These are phyloP conservation scores for Caradrina kadenii DNA, from an alignment of 2,888 invertebrate genomes.

Conservation along the genomic window DNA sequence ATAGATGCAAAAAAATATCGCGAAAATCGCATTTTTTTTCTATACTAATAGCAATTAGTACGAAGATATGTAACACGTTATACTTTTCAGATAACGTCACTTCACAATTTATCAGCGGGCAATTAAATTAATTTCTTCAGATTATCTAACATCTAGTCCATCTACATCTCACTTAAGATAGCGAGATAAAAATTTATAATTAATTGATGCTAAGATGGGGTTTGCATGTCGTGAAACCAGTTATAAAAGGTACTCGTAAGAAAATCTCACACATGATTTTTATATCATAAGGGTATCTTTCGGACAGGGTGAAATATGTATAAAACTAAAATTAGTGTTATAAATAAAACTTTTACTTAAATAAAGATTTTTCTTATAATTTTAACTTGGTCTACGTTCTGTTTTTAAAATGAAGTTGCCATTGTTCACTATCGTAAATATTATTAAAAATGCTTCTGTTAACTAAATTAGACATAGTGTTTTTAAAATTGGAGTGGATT, in stretches of 20 bases:
- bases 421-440: neutral
- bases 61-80: slow-evolving; percentile 5
- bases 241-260: neutral
- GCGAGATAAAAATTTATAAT: slow-evolving; percentile 14
- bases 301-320: neutral
- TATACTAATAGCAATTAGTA: neutral
- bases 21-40: slow-evolving; percentile 2
- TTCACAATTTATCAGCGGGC: slow-evolving; percentile 10
- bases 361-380: no score
- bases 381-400: no score
- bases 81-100: slow-evolving; percentile 20
- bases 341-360: no score
- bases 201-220: neutral
- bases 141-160: slow-evolving; percentile 32
- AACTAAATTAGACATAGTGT: neutral
- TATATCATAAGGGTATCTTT: neutral
- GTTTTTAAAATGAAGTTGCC: neutral
- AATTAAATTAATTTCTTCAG: slow-evolving; percentile 16
- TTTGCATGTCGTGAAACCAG: neutral
- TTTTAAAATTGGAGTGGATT: neutral
- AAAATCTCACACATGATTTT: neutral
- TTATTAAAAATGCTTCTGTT: neutral
- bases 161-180: slow-evolving; percentile 34
- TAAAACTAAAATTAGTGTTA: no score
- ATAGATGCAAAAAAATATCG: neutral